Percentiles rank a stretch among this genome's conserved stretches.
These are phyloP conservation scores for Drosophila elegans DNA, from an alignment of 1,140 invertebrate species.

Conservation along the genomic window DNA sequence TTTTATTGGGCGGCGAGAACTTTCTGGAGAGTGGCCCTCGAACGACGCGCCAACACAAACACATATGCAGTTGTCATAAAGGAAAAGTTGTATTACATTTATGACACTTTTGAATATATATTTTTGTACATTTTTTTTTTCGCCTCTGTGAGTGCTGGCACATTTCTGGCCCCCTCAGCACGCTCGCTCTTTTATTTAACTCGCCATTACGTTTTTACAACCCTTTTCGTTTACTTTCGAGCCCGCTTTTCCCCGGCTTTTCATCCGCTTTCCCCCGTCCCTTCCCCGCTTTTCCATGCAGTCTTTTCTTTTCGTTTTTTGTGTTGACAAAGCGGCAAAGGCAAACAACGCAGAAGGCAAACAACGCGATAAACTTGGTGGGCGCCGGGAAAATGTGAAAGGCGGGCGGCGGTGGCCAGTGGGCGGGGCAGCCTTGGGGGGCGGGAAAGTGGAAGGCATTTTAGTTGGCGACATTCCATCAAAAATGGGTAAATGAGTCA, in stretches of 20 bases:
- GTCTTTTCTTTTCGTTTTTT: slow-evolving; percentile 26
- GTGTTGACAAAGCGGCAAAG: slow-evolving; percentile 74
- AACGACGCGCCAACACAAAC: slow-evolving; percentile 66
- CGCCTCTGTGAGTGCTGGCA: slow-evolving; percentile 21
- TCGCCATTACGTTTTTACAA: slow-evolving; percentile 79
- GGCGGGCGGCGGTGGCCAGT: too few species aligned
- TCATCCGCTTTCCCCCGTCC: background rate
- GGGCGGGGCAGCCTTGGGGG: slow-evolving; percentile 14
- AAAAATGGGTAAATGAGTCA: slow-evolving; percentile 77
- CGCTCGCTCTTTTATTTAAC: slow-evolving; percentile 76
- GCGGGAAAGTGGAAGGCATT: slow-evolving; percentile 44
- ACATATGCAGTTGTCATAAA: slow-evolving; percentile 62
- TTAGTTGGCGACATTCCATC: slow-evolving; percentile 75
- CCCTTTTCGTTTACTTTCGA: slow-evolving; percentile 59
- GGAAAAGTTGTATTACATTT: slow-evolving; percentile 80
- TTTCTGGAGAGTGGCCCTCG: slow-evolving; percentile 57
- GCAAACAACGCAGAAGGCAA: slow-evolving; percentile 72
- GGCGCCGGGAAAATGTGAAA: background rate
- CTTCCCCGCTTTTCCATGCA: slow-evolving; percentile 28
- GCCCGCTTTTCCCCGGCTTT: slow-evolving; percentile 1
- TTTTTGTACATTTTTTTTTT: slow-evolving; percentile 57
- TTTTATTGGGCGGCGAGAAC: slow-evolving; percentile 65
- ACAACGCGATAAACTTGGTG: slow-evolving; percentile 53
- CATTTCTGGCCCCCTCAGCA: slow-evolving; percentile 43
- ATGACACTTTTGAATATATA: slow-evolving; percentile 78